Evolutionary conservation across 2,888 invertebrate species (phyloP).

Genomic region (Biston stratarius): DNA sequence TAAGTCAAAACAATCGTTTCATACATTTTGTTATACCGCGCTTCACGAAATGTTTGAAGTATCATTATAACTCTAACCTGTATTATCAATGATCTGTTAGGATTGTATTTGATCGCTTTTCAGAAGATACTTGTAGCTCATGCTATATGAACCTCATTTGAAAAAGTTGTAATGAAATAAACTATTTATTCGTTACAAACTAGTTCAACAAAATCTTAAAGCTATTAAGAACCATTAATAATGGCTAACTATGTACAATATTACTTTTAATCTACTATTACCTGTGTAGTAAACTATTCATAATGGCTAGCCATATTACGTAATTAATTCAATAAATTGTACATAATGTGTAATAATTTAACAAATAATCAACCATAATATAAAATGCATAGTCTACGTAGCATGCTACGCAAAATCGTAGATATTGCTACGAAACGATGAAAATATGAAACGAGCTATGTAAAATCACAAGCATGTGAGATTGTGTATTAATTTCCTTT

Average conservation of each 20-base stretch:
- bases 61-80: no score
- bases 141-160: no score
- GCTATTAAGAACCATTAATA: not conserved
- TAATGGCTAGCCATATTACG: not conserved
- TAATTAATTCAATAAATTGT: not conserved
- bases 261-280: not conserved
- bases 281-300: not conserved
- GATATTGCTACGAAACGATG: slow-evolving; percentile 21
- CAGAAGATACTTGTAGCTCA: no score
- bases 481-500: not conserved
- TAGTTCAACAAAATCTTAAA: not conserved
- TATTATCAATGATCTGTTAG: no score
- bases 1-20: no score
- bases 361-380: not conserved
- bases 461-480: not conserved
- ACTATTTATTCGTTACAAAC: no score
- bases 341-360: not conserved
- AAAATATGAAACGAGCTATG: not conserved
- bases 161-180: no score
- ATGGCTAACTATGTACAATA: not conserved
- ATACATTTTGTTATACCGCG: no score
- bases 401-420: slow-evolving; percentile 25
- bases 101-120: no score
- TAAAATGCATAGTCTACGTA: slow-evolving; percentile 36
- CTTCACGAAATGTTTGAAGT: no score